Evolutionary conservation across 1,140 invertebrate genomes (phyloP), one percentile per base, ranked within the genome.

Genomic region (Dendroctonus ponderosae): DNA sequence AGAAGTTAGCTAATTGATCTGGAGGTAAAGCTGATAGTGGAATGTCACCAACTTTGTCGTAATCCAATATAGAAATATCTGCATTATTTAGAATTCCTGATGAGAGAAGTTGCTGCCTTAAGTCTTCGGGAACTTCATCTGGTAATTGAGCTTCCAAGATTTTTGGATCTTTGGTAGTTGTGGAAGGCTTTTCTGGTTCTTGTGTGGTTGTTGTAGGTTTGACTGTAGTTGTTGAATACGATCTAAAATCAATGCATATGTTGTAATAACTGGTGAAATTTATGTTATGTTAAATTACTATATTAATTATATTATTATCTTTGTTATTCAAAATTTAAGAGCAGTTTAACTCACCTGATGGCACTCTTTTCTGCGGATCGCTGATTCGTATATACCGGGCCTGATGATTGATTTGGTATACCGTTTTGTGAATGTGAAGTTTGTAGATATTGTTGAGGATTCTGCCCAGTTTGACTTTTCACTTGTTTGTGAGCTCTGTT

Each of bases 21-120:
- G 91, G 90, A n/a, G 91, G 90, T 53, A 93, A 78, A 67, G 88
- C 91, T 69, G 92, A 91, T 50, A 93, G 82, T 7, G 90, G 86
- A 62, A 91, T 92, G 72, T 92, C 91, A n/a, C 91, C 91, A 41
- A 93, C 86, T 81, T 94, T 93, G 74, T 93, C 91, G 69, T 92
- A 92, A 78, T 93, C 90, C 41, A 92, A 79, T 37, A 93, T 86
- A 67, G 91, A 92, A 60, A 93, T 93, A 72, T 93, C 90, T 37
- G 91, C 91, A 74, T 93, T 92, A 68, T 89, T 88, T 46, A 93
- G 80, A 68, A 94, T 93, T 44, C 92, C 92, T 0, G 91, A 92
- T 48, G 89, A 88, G n/a, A 93, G 74, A 0, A 93, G 80, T 73
- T 93, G 91, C 75, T 92, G 84, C 52, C 91, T 84, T 42, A 94